phyloP scores from a whole-genome alignment of 2,797 vertebrate species.

The Sorex maritimensis region DNA sequence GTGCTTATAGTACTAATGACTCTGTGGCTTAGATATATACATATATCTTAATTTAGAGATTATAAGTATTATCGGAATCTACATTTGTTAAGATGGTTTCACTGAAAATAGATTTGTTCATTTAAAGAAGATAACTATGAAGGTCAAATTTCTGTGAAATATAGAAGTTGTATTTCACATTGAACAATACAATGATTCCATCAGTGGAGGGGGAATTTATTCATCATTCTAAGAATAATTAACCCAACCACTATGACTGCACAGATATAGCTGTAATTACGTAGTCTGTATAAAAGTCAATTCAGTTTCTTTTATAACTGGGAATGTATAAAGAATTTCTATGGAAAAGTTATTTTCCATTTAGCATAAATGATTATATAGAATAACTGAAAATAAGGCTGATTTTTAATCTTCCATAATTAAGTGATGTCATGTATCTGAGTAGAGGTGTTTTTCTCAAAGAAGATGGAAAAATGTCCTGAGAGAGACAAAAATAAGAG shows the following conservation, averaged over 20 bases:
- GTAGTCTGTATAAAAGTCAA: conserved; percentile 52
- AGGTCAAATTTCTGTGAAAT: conserved; percentile 61
- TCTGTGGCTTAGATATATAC: too few relatives aligned
- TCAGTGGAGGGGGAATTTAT: conserved; percentile 63
- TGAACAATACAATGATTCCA: conserved; percentile 11
- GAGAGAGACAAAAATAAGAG: not conserved
- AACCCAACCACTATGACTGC: conserved; percentile 60
- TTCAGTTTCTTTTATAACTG: conserved; percentile 64
- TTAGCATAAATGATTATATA: conserved; percentile 63
- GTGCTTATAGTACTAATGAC: too few relatives aligned
- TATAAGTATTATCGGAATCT: conserved; percentile 66
- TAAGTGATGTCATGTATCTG: conserved; percentile 24
- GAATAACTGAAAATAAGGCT: conserved; percentile 61
- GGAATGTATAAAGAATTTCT: conserved; percentile 43
- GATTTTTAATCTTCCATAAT: conserved; percentile 57
- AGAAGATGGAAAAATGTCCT: conserved; percentile 26
- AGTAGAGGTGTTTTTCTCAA: conserved; percentile 45
- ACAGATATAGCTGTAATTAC: conserved; percentile 75
- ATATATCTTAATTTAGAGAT: too few relatives aligned
- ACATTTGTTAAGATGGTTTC: conserved; percentile 71
- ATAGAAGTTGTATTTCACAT: conserved; percentile 65
- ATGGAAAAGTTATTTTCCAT: conserved; percentile 52
- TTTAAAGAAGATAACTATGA: conserved; percentile 52
- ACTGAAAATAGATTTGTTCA: conserved; percentile 39
- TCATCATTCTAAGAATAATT: conserved; percentile 72